These are phyloP conservation scores for Drosophila saltans DNA, from an alignment of 1,140 invertebrate genomes.

Conservation along the genomic window DNA sequence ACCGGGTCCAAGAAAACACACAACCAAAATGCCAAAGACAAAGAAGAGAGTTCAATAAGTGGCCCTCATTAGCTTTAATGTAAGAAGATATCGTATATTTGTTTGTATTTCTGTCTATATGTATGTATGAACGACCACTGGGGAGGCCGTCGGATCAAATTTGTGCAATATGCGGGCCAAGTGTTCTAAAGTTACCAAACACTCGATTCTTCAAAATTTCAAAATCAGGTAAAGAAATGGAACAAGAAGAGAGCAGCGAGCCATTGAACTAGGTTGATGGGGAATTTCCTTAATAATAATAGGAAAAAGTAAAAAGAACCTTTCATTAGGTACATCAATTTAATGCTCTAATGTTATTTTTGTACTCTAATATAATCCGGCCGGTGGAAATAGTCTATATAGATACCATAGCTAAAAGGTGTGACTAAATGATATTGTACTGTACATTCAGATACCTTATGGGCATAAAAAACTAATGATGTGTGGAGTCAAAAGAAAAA, in stretches of 20 bases:
- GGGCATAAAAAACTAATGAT: slow-evolving; percentile 31
- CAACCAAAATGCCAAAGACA: slow-evolving; percentile 8
- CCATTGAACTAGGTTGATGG: slow-evolving; percentile 12
- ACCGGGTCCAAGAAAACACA: not conserved
- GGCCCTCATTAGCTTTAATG: slow-evolving; percentile 65
- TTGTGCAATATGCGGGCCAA: slow-evolving; percentile 42
- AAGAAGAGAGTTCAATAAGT: slow-evolving; percentile 41
- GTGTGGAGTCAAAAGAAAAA: not conserved
- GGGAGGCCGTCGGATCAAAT: slow-evolving; percentile 16
- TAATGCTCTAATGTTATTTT: slow-evolving; percentile 12
- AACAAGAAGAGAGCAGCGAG: not conserved
- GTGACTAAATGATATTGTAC: slow-evolving; percentile 42
- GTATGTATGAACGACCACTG: not conserved
- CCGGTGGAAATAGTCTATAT: slow-evolving; percentile 12
- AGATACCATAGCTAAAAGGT: slow-evolving; percentile 43
- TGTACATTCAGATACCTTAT: slow-evolving; percentile 18
- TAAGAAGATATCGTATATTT: slow-evolving; percentile 63
- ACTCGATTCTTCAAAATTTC: slow-evolving; percentile 36
- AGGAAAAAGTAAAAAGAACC: not conserved
- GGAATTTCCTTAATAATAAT: not conserved
- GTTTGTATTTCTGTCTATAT: slow-evolving; percentile 1
- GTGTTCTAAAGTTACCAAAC: slow-evolving; percentile 42
- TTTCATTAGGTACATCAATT: not conserved
- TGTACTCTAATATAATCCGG: not conserved
- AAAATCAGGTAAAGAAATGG: slow-evolving; percentile 14